Conservation (phyloP, 1,140 invertebrate genomes). For the Uloborus diversus region DNA sequence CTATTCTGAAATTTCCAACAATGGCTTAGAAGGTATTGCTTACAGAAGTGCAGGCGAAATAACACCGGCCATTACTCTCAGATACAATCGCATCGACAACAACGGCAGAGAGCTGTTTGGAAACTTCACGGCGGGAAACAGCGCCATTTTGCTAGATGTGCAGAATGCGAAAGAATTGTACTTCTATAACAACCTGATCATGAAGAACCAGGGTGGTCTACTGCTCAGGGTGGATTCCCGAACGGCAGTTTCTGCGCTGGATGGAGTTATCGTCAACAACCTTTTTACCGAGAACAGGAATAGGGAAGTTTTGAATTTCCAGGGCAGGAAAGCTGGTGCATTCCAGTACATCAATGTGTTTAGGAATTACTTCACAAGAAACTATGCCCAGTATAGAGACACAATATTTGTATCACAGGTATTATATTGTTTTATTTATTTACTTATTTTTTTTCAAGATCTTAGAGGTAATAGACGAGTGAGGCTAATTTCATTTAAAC, state of each 20-base stretch:
- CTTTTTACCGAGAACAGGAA: conserved; percentile 88
- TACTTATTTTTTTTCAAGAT: too few species aligned
- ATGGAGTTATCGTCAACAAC: conserved; percentile 88
- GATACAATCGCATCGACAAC: conserved; percentile 83
- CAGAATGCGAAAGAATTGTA: conserved; percentile 92
- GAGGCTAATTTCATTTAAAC: too few species aligned
- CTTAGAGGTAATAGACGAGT: too few species aligned
- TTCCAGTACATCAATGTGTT: conserved; percentile 91
- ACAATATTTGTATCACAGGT: conserved; percentile 81
- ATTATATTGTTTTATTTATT: too few species aligned
- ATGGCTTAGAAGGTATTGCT: conserved; percentile 86
- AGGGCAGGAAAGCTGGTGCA: conserved; percentile 84
- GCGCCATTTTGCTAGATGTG: conserved; percentile 85
- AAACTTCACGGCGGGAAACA: conserved; percentile 90
- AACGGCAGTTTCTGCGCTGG: conserved; percentile 84
- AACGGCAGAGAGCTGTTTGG: conserved; percentile 94
- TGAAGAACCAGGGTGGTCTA: conserved; percentile 88
- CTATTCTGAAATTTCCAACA: conserved; percentile 81
- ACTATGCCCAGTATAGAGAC: conserved; percentile 78
- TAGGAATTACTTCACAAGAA: conserved; percentile 89
- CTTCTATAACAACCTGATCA: conserved; percentile 90
- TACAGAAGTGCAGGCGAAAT: conserved; percentile 94
- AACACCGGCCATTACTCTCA: conserved; percentile 89
- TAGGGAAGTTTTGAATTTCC: conserved; percentile 81
- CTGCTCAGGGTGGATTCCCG: conserved; percentile 86